These are phyloP conservation scores for Euwallacea similis DNA, from an alignment of 1,140 invertebrate genomes.

Conservation along the genomic window DNA sequence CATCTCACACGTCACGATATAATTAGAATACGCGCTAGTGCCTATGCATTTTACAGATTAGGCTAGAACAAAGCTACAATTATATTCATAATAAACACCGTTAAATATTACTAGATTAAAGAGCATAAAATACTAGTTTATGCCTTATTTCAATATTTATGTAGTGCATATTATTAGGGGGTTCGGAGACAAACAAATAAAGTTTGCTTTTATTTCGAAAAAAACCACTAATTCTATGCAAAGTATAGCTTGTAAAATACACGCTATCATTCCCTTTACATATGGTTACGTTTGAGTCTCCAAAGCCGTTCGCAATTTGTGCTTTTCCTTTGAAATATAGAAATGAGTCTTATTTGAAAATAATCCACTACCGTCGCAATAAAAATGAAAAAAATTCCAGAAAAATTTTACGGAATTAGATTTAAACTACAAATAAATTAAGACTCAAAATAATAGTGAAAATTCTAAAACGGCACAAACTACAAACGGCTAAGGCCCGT, in stretches of 20 bases:
- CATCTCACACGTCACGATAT: constrained; percentile 19
- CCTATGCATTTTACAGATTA: constrained; percentile 37
- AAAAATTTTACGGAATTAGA: too few species aligned
- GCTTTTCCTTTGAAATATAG: background rate
- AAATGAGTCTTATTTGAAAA: too few species aligned
- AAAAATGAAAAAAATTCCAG: too few species aligned
- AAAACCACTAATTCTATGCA: constrained; percentile 87
- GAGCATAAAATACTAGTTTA: constrained; percentile 28
- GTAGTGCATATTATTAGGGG: constrained; percentile 38
- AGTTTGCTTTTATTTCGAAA: constrained; percentile 58
- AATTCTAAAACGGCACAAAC: constrained; percentile 7
- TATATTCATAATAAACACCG: constrained; percentile 41
- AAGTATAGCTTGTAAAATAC: constrained; percentile 78
- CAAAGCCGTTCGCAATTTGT: constrained; percentile 21
- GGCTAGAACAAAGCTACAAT: constrained; percentile 46
- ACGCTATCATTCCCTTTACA: constrained; percentile 44
- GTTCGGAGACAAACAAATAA: constrained; percentile 30
- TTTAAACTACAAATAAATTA: too few species aligned
- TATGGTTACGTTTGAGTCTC: too few species aligned
- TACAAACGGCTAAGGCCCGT: constrained; percentile 10
- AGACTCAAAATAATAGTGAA: background rate
- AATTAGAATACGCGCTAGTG: constrained; percentile 36
- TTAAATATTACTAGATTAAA: constrained; percentile 41
- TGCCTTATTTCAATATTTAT: constrained; percentile 38
- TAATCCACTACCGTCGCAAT: too few species aligned